Conservation (phyloP, 1,140 invertebrate species). For the Drosophila funebris region DNA sequence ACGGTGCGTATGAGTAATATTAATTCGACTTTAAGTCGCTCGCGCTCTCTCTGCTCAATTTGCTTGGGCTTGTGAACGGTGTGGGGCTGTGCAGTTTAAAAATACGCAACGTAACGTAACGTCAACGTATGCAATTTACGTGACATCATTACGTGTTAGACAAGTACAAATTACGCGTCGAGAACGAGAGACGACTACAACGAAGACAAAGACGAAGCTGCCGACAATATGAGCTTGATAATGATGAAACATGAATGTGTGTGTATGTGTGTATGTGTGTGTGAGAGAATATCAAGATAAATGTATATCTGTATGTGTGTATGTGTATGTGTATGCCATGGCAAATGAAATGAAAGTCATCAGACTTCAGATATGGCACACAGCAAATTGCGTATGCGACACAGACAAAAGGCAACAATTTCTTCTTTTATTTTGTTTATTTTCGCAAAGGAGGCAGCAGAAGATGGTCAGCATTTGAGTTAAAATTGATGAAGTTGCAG, state of each 20-base stretch:
- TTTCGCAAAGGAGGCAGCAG: slow-evolving; percentile 9
- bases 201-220: slow-evolving; percentile 41
- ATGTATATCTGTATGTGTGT: slow-evolving; percentile 57
- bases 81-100: slow-evolving; percentile 44
- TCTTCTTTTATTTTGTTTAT: slow-evolving; percentile 7
- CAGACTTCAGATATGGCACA: slow-evolving; percentile 63
- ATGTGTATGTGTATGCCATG: slow-evolving; percentile 23
- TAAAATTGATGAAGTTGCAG: slow-evolving; percentile 64
- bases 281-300: slow-evolving; percentile 70
- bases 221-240: slow-evolving; percentile 80
- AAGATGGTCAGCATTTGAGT: slow-evolving; percentile 12
- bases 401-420: slow-evolving; percentile 68
- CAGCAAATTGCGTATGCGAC: slow-evolving; percentile 72
- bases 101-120: slow-evolving; percentile 73
- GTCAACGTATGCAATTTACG: slow-evolving; percentile 82
- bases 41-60: slow-evolving; percentile 38
- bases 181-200: slow-evolving; percentile 17
- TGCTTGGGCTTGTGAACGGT: slow-evolving; percentile 15
- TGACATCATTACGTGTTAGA: slow-evolving; percentile 82
- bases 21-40: slow-evolving; percentile 75
- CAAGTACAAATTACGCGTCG: slow-evolving; percentile 79
- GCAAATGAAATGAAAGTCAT: slow-evolving; percentile 78
- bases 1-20: slow-evolving; percentile 75
- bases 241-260: slow-evolving; percentile 72
- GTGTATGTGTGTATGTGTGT: slow-evolving; percentile 30